phyloP scores from a whole-genome alignment of 2,113 vertebrate species.

The Phylloscopus trochiloides region DNA sequence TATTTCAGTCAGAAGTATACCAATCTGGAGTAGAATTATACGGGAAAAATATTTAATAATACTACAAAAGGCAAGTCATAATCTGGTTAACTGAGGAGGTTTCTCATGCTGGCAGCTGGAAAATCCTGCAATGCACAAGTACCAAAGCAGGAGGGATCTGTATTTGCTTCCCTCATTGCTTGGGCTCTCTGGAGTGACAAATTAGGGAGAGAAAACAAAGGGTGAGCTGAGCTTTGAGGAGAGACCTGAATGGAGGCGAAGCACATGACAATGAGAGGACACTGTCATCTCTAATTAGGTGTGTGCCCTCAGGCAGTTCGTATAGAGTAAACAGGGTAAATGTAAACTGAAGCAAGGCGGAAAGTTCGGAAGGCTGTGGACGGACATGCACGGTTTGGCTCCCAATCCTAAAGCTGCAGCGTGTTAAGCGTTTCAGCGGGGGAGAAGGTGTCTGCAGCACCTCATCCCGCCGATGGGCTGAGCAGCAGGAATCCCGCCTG shows the following conservation, averaged over 20 bases:
- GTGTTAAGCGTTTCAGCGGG: neutral
- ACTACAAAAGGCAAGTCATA: neutral
- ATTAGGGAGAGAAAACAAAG: neutral
- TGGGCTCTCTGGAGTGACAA: neutral
- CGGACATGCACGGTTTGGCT: neutral
- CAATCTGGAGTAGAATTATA: neutral
- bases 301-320: neutral
- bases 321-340: neutral
- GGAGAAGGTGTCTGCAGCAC: neutral
- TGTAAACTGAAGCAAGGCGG: neutral
- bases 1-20: neutral
- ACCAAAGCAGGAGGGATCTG: neutral
- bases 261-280: neutral
- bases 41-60: neutral
- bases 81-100: neutral
- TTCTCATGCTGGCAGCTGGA: neutral
- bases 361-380: neutral
- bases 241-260: neutral
- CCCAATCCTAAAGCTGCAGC: fast-evolving
- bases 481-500: fast-evolving
- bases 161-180: neutral
- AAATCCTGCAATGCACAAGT: neutral
- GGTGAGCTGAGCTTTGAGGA: neutral
- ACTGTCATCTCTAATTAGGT: neutral
- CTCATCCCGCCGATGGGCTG: fast-evolving